Conservation (phyloP, 1,140 invertebrate genomes). For the Hyles euphorbiae region DNA sequence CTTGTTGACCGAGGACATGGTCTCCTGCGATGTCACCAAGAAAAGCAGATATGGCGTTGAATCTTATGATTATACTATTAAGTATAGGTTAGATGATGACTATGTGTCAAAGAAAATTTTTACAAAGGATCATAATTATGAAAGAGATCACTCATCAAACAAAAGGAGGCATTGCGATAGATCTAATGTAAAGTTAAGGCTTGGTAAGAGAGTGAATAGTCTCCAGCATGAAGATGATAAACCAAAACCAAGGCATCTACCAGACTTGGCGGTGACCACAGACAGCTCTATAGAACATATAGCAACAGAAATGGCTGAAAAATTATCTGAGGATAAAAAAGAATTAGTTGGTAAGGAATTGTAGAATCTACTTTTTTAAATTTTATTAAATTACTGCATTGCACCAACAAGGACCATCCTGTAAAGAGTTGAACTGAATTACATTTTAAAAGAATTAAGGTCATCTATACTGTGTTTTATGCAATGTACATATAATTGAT, state of each 20-base stretch:
- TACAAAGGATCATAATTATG: constrained; percentile 37
- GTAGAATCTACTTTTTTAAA: neutral
- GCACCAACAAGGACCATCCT: too few relatives aligned
- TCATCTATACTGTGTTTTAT: too few relatives aligned
- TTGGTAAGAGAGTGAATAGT: constrained; percentile 73
- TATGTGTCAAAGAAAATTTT: constrained; percentile 62
- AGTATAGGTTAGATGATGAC: constrained; percentile 67
- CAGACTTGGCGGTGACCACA: constrained; percentile 70
- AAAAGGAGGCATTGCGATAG: constrained; percentile 79
- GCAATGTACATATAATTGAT: too few relatives aligned
- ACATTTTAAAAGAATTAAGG: too few relatives aligned
- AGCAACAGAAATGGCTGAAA: constrained; percentile 81
- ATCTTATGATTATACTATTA: constrained; percentile 73
- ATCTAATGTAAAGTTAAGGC: constrained; percentile 76
- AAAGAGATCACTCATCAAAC: constrained; percentile 42
- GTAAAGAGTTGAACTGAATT: too few relatives aligned
- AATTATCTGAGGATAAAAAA: constrained; percentile 83
- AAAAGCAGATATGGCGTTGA: constrained; percentile 66
- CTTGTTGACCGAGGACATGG: constrained; percentile 64
- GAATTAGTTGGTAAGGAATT: constrained; percentile 80
- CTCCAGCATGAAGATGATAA: constrained; percentile 69
- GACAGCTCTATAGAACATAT: constrained; percentile 77
- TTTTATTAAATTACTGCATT: neutral
- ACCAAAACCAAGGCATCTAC: constrained; percentile 71
- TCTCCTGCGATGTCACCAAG: constrained; percentile 64